These are phyloP conservation scores for Smittia sp. DNA, from an alignment of 2,888 invertebrate genomes.

Conservation along the genomic window DNA sequence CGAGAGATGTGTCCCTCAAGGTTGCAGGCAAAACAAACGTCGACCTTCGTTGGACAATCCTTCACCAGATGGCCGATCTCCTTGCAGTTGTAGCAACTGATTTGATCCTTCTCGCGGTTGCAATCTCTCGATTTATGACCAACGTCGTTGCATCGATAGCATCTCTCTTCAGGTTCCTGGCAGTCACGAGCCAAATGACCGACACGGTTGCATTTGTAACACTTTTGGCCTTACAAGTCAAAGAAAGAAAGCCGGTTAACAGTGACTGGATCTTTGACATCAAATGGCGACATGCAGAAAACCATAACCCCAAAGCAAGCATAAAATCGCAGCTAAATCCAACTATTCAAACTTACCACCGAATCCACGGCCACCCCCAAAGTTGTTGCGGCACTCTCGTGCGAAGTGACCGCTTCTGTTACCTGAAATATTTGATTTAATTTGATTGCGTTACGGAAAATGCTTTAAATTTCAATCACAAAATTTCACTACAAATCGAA, in stretches of 20 bases:
- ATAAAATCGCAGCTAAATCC: background rate
- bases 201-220: slow-evolving; percentile 92
- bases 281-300: background rate
- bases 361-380: slow-evolving; percentile 13
- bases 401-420: slow-evolving; percentile 35
- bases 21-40: slow-evolving; percentile 37
- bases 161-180: slow-evolving; percentile 87
- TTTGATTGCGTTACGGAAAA: background rate
- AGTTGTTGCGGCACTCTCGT: slow-evolving; percentile 25
- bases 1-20: slow-evolving; percentile 37
- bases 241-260: background rate
- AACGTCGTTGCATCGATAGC: slow-evolving; percentile 70
- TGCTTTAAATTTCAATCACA: background rate
- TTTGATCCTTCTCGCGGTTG: slow-evolving; percentile 28
- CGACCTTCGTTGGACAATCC: slow-evolving; percentile 38
- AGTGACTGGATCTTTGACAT: background rate
- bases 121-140: slow-evolving; percentile 94
- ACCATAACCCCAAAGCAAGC: slow-evolving; percentile 27
- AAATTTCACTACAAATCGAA: background rate
- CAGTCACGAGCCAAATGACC: slow-evolving; percentile 92
- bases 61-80: slow-evolving; percentile 66
- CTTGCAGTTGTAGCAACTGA: slow-evolving; percentile 79
- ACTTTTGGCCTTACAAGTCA: slow-evolving; percentile 66
- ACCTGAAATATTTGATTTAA: slow-evolving; percentile 7
- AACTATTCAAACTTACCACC: background rate